A percentile compares a stretch with the other conserved stretches of the same genome.
phyloP scores from a whole-genome alignment of 37 sponge, comb jelly and placozoan genomes.

The Theonella swinhoei region DNA sequence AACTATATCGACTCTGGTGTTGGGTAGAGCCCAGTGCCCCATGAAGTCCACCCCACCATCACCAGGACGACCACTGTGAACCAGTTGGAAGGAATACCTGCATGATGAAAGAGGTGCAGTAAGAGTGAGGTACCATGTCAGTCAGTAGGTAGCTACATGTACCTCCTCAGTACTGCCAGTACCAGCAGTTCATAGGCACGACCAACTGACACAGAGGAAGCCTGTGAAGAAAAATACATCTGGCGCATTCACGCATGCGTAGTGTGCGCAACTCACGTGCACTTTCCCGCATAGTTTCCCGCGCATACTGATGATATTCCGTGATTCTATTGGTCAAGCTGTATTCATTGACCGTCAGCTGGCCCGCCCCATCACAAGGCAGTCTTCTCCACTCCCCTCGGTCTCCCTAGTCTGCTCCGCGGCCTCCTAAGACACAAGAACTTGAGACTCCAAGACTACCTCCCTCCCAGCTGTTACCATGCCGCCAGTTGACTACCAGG shows the following conservation, averaged over 20 bases:
- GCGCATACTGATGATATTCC: not conserved
- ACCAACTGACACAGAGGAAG: constrained; percentile 32
- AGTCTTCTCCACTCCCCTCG: too few species aligned
- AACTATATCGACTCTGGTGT: constrained; percentile 39
- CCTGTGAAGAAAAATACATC: not conserved
- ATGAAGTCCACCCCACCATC: constrained; percentile 77
- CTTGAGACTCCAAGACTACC: too few species aligned
- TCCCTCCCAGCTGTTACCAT: too few species aligned
- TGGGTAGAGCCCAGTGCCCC: constrained; percentile 68
- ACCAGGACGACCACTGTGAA: constrained; percentile 62
- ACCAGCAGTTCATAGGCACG: constrained; percentile 54
- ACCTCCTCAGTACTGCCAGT: constrained; percentile 35
- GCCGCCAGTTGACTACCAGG: constrained; percentile 80
- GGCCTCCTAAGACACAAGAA: too few species aligned
- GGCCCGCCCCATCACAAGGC: not conserved
- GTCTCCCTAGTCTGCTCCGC: too few species aligned
- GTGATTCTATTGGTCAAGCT: not conserved
- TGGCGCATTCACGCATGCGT: not conserved
- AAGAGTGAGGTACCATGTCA: too few species aligned
- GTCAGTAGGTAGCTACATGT: too few species aligned
- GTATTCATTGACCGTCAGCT: not conserved
- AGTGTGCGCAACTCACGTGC: not conserved
- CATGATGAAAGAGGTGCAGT: not conserved
- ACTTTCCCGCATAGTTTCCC: not conserved
- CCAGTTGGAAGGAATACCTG: constrained; percentile 42